Evolutionary conservation across 2,888 invertebrate species (phyloP), one percentile per base, ranked within the genome.

Genomic region (Melanargia galathea): DNA sequence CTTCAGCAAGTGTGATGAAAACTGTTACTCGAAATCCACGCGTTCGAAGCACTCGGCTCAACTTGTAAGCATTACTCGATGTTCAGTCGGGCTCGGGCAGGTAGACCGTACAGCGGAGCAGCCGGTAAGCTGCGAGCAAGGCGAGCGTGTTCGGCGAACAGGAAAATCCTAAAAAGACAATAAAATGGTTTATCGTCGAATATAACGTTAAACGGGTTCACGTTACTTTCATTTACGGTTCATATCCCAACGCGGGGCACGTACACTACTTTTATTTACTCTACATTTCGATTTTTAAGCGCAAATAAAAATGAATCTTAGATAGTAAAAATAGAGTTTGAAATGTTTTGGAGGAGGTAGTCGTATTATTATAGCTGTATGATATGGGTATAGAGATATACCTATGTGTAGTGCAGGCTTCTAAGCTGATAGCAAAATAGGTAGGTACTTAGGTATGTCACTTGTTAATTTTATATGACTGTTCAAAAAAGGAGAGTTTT

Each of bases 161-260:
- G 46, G 46, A 24, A 48, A 43, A 43, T 43, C 43, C 43, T 24
- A n/a, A 22, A 22, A 13, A 13, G 46, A 24, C 46, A 48, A 48
- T 48, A 22, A 48, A 48, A 48, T 24, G 24, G 24, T 48, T 48
- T 48, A 48, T 48, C 11, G 46, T 5, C 22, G 46, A 22, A 46
- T 24, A 22, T 24, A 24, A 22, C 22, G 46, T 13, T 46, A 46
- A 46, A 45, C 45, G 46, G 22, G 46, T 22, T 46, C 22, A 2
- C 46, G 46, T 46, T 22, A 46, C 46, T 40, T 40, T 40, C 40
- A 40, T 40, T 40, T 40, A 40, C 40, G 40, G 40, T 6, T 40
- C 40, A 16, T 40, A 16, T 8, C 16, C 40, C n/a, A 6, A 40
- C 40, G 6, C 16, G 40, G 40, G 40, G 16, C 40, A 40, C 40